Percentiles rank a stretch among this genome's conserved stretches.
phyloP scores from a whole-genome alignment of 2,797 vertebrate species.

The Balearica regulorum region DNA sequence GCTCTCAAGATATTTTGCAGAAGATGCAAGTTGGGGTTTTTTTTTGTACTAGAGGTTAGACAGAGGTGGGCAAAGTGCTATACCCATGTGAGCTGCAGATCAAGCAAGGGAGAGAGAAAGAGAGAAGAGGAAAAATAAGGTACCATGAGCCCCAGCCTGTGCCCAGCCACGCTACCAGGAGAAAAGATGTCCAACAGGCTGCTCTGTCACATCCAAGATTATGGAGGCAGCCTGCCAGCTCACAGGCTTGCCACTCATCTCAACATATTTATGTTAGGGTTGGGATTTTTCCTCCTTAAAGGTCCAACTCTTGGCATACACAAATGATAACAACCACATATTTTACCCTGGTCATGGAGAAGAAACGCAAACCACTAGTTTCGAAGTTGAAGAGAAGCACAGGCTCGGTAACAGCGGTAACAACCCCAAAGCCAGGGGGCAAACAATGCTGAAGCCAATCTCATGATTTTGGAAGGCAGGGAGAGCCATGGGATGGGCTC shows the following conservation, averaged over 20 bases:
- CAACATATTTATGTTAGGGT: background rate
- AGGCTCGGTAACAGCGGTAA: background rate
- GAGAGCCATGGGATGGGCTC: background rate
- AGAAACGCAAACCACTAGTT: background rate
- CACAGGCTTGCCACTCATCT: background rate
- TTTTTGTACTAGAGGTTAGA: background rate
- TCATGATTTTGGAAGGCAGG: background rate
- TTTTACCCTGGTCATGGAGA: background rate
- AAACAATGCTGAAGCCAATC: background rate
- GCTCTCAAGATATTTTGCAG: background rate
- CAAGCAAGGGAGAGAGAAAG: background rate
- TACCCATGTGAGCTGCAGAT: background rate
- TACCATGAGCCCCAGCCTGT: background rate
- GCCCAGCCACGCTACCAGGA: background rate
- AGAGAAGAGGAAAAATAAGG: background rate
- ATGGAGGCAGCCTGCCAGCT: slow-evolving; percentile 16
- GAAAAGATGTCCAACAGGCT: slow-evolving; percentile 23
- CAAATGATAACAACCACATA: background rate
- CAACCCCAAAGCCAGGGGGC: background rate
- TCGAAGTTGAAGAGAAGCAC: background rate
- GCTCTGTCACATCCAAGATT: background rate
- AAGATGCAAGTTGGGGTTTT: background rate
- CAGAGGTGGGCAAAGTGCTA: background rate
- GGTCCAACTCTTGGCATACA: background rate
- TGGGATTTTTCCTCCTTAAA: background rate